A percentile compares a stretch with the other conserved stretches of the same genome.
Evolutionary conservation across 2,888 invertebrate species (phyloP).

Genomic region (Drosophila sordidula): DNA sequence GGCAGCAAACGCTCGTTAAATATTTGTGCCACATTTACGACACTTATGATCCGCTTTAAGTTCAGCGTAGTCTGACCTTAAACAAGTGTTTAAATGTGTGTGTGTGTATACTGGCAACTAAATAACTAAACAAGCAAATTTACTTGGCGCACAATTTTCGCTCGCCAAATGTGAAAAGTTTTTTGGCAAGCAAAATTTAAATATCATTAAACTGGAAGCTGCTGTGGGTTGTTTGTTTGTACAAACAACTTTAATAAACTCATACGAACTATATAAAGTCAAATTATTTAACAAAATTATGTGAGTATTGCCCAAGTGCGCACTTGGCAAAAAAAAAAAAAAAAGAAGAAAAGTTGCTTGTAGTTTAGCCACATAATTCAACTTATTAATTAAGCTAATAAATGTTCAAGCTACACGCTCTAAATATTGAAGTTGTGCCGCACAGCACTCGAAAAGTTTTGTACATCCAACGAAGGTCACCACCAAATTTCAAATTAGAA

Average conservation of each 20-base stretch:
- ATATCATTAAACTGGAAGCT: slow-evolving; percentile 65
- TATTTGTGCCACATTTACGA: slow-evolving; percentile 54
- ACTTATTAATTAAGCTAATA: slow-evolving; percentile 57
- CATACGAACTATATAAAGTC: slow-evolving; percentile 30
- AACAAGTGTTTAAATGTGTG: slow-evolving; percentile 3
- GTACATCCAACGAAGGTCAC: slow-evolving; percentile 18
- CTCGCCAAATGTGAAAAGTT: slow-evolving; percentile 66
- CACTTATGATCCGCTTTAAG: slow-evolving; percentile 48
- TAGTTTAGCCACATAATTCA: slow-evolving; percentile 49
- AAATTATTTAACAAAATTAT: slow-evolving; percentile 49
- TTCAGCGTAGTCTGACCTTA: slow-evolving; percentile 36
- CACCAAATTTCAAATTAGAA: slow-evolving; percentile 1
- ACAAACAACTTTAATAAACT: slow-evolving; percentile 43
- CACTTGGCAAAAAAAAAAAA: slow-evolving; percentile 23
- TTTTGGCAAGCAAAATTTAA: slow-evolving; percentile 65
- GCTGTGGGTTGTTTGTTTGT: slow-evolving; percentile 14
- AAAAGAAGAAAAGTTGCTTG: slow-evolving; percentile 35
- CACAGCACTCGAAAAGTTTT: background rate
- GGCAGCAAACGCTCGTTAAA: slow-evolving; percentile 49
- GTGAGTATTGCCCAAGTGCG: slow-evolving; percentile 36
- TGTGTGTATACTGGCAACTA: slow-evolving; percentile 19
- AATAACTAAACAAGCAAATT: slow-evolving; percentile 43
- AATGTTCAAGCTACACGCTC: slow-evolving; percentile 41
- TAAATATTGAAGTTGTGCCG: background rate
- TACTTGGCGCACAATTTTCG: slow-evolving; percentile 23